Evolutionary conservation across 1,140 invertebrate genomes (phyloP).

Genomic region (Musca domestica): DNA sequence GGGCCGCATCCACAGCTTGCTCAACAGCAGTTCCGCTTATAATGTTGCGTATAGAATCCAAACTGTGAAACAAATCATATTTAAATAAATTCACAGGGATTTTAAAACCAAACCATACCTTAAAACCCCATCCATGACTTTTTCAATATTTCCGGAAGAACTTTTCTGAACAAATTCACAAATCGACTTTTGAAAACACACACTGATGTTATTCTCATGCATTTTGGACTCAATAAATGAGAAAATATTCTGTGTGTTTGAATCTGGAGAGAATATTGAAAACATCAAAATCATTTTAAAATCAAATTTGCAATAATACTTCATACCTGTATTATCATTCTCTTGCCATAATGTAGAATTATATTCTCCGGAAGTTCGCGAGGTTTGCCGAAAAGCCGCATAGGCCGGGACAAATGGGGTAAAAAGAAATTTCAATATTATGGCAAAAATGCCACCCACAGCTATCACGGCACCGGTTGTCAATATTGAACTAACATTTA

Average conservation of each 20-base stretch:
- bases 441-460: slow-evolving; percentile 41
- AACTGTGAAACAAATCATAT: slow-evolving; percentile 9
- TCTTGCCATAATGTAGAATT: too few relatives aligned
- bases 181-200: slow-evolving; percentile 38
- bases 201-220: slow-evolving; percentile 38
- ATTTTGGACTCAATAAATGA: slow-evolving; percentile 38
- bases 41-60: slow-evolving; percentile 8
- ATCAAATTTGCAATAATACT: too few relatives aligned
- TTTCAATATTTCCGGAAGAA: slow-evolving; percentile 21
- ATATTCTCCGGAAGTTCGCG: too few relatives aligned
- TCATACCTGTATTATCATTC: too few relatives aligned
- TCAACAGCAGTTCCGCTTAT: slow-evolving; percentile 23
- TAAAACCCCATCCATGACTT: slow-evolving; percentile 34
- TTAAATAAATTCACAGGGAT: not conserved
- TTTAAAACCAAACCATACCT: slow-evolving; percentile 25
- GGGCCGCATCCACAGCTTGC: slow-evolving; percentile 17
- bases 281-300: too few relatives aligned
- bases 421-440: slow-evolving; percentile 27
- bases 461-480: slow-evolving; percentile 39
- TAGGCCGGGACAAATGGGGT: not conserved
- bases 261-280: not conserved
- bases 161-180: slow-evolving; percentile 39
- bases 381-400: too few relatives aligned
- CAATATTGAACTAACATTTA: slow-evolving; percentile 34
- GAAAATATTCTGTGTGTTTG: not conserved